Evolutionary conservation across 2,113 vertebrate species (phyloP), one percentile per base, ranked within the genome.

Genomic region (Lipophrys pholis): DNA sequence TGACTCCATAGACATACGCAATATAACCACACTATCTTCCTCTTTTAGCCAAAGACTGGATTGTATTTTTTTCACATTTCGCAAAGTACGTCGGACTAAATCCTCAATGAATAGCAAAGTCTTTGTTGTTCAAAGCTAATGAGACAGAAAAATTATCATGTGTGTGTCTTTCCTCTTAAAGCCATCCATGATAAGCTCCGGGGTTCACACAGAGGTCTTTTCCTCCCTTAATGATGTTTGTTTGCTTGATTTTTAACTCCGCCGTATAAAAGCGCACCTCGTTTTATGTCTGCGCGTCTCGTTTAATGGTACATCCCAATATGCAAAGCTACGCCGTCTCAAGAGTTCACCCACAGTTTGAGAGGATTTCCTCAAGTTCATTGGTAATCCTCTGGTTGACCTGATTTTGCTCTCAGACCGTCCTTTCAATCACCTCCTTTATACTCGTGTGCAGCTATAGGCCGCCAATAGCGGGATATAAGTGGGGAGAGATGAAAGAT

Each of bases 271-370:
- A 58, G 45, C 48, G 11, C 36, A 16, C 16, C 41, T 11, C 50
- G 48, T 49, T 42, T 21, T 54, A 62, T 16, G 41, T 66, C 11
- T 42, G 21, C 2, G 21, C 4, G 2, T 30, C 60, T 30, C 21
- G 21, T 67, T 68, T 58, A 80, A 69, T 77, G 81, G 40, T 43
- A 12, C 15, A 30, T 45, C 49, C 68, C n/a, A 48, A 56, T 68
- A 72, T 83, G 73, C 67, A 80, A 82, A 80, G 66, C 79, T 53
- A 59, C 53, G 8, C 50, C 1, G 66, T 41, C 55, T 61, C 8
- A 0, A 0, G 69, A 81, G 85, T 89, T 89, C 86, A 87, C 14
- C 30, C 70, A 58, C 69, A 89, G 87, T 89, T 87, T 86, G 68
- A 67, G 55, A 65, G 68, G 76, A 82, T 87, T 83, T 86, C 79